phyloP scores from a whole-genome alignment of 1,140 invertebrate species.

The Hesperophylax magnus region DNA sequence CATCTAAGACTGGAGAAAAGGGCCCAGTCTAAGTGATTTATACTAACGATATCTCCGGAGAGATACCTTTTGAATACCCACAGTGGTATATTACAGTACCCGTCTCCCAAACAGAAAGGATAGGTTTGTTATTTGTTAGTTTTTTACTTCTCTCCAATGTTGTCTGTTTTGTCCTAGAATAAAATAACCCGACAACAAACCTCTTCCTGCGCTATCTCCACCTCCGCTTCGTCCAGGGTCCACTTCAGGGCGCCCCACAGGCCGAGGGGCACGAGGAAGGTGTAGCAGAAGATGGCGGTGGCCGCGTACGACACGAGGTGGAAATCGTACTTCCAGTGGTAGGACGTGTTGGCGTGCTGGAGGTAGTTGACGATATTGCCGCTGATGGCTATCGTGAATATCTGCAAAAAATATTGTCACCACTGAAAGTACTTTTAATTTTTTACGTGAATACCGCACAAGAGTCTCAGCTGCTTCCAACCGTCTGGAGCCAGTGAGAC shows the following conservation, averaged over 20 bases:
- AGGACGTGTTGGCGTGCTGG: constrained; percentile 76
- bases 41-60: too few relatives aligned
- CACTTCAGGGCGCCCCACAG: constrained; percentile 92
- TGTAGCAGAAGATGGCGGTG: constrained; percentile 91
- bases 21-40: too few relatives aligned
- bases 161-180: too few relatives aligned
- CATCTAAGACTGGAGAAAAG: too few relatives aligned
- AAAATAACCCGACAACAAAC: background rate
- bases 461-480: too few relatives aligned
- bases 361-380: constrained; percentile 95
- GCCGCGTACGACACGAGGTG: constrained; percentile 93
- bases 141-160: too few relatives aligned
- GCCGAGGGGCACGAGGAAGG: constrained; percentile 85
- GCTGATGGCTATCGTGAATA: constrained; percentile 94
- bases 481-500: too few relatives aligned
- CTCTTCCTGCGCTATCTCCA: constrained; percentile 10
- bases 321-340: constrained; percentile 94
- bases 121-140: too few relatives aligned
- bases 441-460: too few relatives aligned
- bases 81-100: too few relatives aligned
- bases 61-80: too few relatives aligned
- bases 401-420: constrained; percentile 63
- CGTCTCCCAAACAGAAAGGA: constrained; percentile 70
- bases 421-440: too few relatives aligned
- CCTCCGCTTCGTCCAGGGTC: constrained; percentile 67